Percentiles rank a stretch among this genome's conserved stretches.
These are phyloP conservation scores for Neotoxoptera formosana DNA, from an alignment of 1,140 invertebrate genomes.

Conservation along the genomic window DNA sequence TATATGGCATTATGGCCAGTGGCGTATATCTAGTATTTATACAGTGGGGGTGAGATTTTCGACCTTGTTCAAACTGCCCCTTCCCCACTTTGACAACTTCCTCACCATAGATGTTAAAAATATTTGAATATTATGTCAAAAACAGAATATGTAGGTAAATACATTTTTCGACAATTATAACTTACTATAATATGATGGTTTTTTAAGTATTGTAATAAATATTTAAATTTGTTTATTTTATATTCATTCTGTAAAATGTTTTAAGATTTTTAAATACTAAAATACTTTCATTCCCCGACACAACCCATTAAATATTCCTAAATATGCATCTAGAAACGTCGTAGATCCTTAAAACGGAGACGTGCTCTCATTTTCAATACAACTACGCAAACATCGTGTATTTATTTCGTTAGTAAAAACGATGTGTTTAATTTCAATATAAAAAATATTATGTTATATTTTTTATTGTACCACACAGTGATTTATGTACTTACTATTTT, in stretches of 20 bases:
- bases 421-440: too few species aligned
- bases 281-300: too few species aligned
- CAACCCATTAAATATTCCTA: background rate
- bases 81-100: background rate
- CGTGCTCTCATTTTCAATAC: too few species aligned
- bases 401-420: too few species aligned
- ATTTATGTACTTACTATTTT: too few species aligned
- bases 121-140: background rate
- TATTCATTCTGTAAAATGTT: background rate
- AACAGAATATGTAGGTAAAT: background rate
- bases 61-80: background rate
- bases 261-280: background rate
- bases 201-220: background rate
- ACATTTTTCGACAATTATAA: background rate
- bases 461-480: too few species aligned
- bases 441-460: too few species aligned
- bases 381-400: too few species aligned
- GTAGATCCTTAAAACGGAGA: too few species aligned
- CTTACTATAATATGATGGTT: background rate
- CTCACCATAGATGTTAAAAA: background rate
- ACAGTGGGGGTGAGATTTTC: background rate
- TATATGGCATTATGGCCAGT: background rate
- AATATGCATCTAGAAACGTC: background rate
- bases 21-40: background rate
- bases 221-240: background rate